phyloP scores from a whole-genome alignment of 92 coral and sea anemone species.

The Parazoanthus darwini region DNA sequence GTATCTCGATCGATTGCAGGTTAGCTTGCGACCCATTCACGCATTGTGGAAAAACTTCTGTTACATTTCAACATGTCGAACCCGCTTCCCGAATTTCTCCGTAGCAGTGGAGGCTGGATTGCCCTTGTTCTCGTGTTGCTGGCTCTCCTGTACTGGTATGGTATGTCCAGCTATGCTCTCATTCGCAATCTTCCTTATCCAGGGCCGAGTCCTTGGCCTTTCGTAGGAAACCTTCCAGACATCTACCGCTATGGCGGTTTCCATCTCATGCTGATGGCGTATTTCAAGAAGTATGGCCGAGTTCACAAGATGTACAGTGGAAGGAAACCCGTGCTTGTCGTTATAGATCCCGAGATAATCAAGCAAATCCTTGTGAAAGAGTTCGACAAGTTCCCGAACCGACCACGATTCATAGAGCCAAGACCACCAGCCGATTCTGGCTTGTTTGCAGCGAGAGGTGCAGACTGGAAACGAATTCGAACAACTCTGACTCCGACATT shows the following conservation, averaged over 20 bases:
- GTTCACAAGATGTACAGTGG: conserved; percentile 69
- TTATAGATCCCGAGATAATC: conserved; percentile 72
- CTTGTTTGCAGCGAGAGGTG: conserved; percentile 55
- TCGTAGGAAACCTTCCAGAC: conserved; percentile 73
- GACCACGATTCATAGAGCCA: conserved; percentile 56
- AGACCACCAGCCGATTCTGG: conserved; percentile 59
- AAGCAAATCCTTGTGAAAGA: conserved; percentile 74
- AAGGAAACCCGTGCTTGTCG: conserved; percentile 56
- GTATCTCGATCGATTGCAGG: too few species aligned
- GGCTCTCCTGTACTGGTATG: conserved; percentile 65
- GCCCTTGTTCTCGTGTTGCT: conserved; percentile 36
- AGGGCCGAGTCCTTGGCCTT: conserved; percentile 76
- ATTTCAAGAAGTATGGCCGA: conserved; percentile 73
- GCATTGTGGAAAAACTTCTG: too few species aligned
- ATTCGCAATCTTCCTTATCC: conserved; percentile 53
- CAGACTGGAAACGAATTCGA: conserved; percentile 71
- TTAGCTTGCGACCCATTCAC: too few species aligned
- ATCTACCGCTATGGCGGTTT: conserved; percentile 67
- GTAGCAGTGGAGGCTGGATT: conserved; percentile 30
- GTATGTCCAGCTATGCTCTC: conserved; percentile 55
- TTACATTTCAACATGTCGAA: conserved; percentile 12
- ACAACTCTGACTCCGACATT: conserved; percentile 72
- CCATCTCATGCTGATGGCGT: conserved; percentile 66
- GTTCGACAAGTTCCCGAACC: conserved; percentile 74
- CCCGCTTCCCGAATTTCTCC: not conserved